Base-by-base conservation (phyloP, 1,140 invertebrate species). In the Anastatus disparis region DNA sequence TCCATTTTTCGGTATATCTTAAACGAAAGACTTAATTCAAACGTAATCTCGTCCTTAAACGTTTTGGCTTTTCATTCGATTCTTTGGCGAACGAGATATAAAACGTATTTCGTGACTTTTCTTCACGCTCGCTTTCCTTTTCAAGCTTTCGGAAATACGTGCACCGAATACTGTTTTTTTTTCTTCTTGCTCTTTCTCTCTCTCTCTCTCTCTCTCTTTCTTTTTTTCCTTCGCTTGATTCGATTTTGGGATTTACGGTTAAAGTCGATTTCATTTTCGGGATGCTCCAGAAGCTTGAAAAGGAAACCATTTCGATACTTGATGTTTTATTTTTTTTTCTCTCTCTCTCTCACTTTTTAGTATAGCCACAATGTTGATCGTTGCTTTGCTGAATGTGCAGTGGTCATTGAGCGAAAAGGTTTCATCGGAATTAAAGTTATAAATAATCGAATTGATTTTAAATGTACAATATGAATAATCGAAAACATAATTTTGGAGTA, bases 1-100 rank as follows among this genome's bases (percentile, higher is more conserved):
- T n/a, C n/a, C n/a, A n/a, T n/a, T n/a, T n/a, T n/a, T n/a, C n/a
- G n/a, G n/a, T n/a, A n/a, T n/a, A n/a, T n/a, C n/a, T n/a, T n/a
- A n/a, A n/a, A n/a, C n/a, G n/a, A n/a, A n/a, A n/a, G 65, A 52
- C 55, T 68, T 59, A 68, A 68, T 69, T 69, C 48, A 62, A 69
- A 69, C 58, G 58, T 44, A 69, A 69, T 69, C 58, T 69, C 48
- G 67, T 24, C 67, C 67, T 56, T 58, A 48, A 67, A 67, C 64
- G 50, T 44, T 66, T 66, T 66, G 38, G 46, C 26, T 66, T 58
- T 48, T 58, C 63, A 44, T 66, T 55, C 50, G 52, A 42, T 66
- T 56, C 63, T n/a, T n/a, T n/a, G 38, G n/a, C 22, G 64, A 52
- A 53, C 64, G 40, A 15, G 20, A 8, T 22, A 38, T 67, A 67